A percentile compares a stretch with the other conserved stretches of the same genome.
phyloP scores from a whole-genome alignment of 1,140 invertebrate genomes.

The Medauroidea extradentata region DNA sequence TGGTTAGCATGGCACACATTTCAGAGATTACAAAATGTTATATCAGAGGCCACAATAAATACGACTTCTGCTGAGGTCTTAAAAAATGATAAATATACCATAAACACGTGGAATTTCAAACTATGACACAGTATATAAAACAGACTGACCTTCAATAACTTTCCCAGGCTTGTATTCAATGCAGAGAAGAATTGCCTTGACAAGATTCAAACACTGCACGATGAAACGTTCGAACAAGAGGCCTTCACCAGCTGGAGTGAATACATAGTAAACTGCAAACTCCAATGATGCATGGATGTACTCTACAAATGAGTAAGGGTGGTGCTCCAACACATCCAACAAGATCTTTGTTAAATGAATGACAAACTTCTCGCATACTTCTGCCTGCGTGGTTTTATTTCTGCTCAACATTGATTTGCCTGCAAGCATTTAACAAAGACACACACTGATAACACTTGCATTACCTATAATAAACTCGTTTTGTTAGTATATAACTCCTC shows the following conservation, averaged over 20 bases:
- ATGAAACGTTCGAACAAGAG: constrained; percentile 78
- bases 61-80: no score
- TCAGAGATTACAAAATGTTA: no score
- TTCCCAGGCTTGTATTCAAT: constrained; percentile 66
- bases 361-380: constrained; percentile 73
- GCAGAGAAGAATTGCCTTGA: constrained; percentile 77
- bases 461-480: no score
- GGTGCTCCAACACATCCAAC: constrained; percentile 65
- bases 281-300: constrained; percentile 74
- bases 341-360: constrained; percentile 75
- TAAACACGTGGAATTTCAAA: no score
- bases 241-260: constrained; percentile 70
- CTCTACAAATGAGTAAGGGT: constrained; percentile 73
- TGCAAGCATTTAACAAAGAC: no score
- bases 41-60: no score
- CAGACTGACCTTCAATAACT: constrained; percentile 23
- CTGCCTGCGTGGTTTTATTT: constrained; percentile 50
- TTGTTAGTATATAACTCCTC: no score
- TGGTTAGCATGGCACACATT: no score
- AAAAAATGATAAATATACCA: no score
- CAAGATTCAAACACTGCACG: constrained; percentile 84
- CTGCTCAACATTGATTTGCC: constrained; percentile 58
- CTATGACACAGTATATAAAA: no score
- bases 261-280: constrained; percentile 79
- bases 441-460: no score